Conservation (phyloP, 2,113 vertebrate genomes). For the Engraulis encrasicolus region DNA sequence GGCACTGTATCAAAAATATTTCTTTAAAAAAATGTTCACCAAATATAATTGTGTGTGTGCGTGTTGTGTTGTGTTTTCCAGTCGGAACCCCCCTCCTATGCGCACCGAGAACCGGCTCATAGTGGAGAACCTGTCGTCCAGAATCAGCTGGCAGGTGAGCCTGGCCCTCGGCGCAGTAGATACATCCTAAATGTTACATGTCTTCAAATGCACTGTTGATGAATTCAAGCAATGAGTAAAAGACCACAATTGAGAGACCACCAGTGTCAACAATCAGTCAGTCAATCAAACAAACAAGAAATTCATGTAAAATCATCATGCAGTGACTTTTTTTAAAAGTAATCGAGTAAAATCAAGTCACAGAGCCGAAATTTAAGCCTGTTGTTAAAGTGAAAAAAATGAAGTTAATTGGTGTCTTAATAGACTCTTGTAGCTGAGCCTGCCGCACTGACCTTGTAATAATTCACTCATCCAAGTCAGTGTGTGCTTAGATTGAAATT, state of each 20-base stretch:
- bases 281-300: no score
- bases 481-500: conserved; percentile 13
- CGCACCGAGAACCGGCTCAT: conserved; percentile 95
- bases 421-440: background rate
- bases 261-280: background rate
- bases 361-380: background rate
- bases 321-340: background rate
- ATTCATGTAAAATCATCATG: background rate
- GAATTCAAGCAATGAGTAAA: background rate
- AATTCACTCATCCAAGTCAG: background rate
- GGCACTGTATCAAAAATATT: no score
- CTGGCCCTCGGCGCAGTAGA: background rate
- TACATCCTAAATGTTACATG: background rate
- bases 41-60: no score
- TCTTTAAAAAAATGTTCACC: no score
- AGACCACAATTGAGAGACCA: background rate
- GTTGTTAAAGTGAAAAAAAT: background rate
- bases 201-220: background rate
- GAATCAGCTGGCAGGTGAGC: conserved; percentile 98
- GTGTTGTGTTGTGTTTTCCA: conserved; percentile 35
- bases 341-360: background rate
- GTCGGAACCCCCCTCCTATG: conserved; percentile 90
- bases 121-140: conserved; percentile 93
- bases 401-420: no score
- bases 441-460: background rate